These are phyloP conservation scores for Cossypha polioptera DNA, from an alignment of 2,797 vertebrate species.

Conservation along the genomic window DNA sequence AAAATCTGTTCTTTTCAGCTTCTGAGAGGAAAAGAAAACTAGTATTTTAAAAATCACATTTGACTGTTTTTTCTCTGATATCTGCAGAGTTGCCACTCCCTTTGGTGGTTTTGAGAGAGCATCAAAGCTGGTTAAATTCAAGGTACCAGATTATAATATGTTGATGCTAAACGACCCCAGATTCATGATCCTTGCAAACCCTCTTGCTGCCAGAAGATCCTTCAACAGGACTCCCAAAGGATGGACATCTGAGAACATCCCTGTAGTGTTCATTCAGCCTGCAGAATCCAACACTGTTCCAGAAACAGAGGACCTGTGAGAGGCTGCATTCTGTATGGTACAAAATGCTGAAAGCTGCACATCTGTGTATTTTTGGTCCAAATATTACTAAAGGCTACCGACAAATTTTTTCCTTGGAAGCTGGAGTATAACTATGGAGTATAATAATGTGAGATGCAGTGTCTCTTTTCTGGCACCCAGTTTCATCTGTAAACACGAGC, in stretches of 20 bases:
- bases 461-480: slow-evolving; percentile 20
- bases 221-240: slow-evolving; percentile 94
- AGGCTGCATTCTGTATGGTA: background rate
- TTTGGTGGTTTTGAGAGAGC: slow-evolving; percentile 91
- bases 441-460: background rate
- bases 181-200: slow-evolving; percentile 79
- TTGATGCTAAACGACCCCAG: slow-evolving; percentile 77
- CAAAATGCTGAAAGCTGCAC: background rate
- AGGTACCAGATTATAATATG: slow-evolving; percentile 79
- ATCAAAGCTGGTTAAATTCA: slow-evolving; percentile 83
- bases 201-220: slow-evolving; percentile 80
- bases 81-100: slow-evolving; percentile 90
- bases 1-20: background rate
- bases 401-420: slow-evolving; percentile 8
- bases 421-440: background rate
- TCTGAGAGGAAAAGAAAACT: background rate
- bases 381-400: slow-evolving; percentile 20
- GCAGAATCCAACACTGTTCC: slow-evolving; percentile 78
- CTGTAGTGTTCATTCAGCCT: slow-evolving; percentile 74
- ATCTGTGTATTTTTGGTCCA: background rate
- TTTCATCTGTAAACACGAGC: slow-evolving; percentile 29
- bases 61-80: slow-evolving; percentile 41
- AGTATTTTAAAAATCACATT: background rate
- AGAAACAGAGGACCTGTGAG: slow-evolving; percentile 95
- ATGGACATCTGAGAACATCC: slow-evolving; percentile 80